Conservation (phyloP, 2,888 invertebrate genomes). For the Epinotia ramella region DNA sequence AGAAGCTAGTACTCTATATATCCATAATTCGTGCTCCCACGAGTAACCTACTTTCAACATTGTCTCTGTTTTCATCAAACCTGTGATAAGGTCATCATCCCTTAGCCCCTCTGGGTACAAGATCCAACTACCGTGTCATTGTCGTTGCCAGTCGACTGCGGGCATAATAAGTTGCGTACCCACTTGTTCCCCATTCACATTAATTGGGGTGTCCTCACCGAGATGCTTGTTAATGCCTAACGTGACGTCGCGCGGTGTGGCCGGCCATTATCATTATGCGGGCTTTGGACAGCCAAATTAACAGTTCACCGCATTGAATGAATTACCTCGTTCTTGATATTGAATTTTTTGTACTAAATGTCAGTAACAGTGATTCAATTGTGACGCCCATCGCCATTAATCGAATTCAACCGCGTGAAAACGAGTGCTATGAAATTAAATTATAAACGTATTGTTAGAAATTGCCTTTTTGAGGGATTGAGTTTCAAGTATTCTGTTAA, state of each 20-base stretch:
- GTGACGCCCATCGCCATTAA: no score
- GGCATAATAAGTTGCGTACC: not conserved
- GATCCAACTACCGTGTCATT: conserved; percentile 1
- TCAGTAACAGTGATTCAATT: no score
- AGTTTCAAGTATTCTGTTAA: not conserved
- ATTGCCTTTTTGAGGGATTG: not conserved
- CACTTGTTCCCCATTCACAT: conserved; percentile 19
- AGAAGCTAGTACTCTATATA: not conserved
- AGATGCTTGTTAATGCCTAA: conserved; percentile 13
- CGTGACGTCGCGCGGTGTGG: not conserved
- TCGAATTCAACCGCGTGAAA: not conserved
- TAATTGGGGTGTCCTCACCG: conserved; percentile 8
- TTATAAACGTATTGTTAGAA: not conserved
- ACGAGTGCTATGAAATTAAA: not conserved
- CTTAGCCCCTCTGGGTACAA: not conserved
- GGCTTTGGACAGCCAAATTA: conserved; percentile 3
- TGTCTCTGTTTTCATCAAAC: not conserved
- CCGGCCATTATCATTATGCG: conserved; percentile 12
- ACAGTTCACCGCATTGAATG: not conserved
- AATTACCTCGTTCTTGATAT: not conserved
- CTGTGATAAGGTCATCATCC: not conserved
- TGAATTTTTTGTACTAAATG: no score
- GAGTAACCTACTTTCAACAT: not conserved
- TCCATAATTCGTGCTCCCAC: not conserved
- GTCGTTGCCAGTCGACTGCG: not conserved